Conservation (phyloP, 1,140 invertebrate species). For the Trichonephila clavata region DNA sequence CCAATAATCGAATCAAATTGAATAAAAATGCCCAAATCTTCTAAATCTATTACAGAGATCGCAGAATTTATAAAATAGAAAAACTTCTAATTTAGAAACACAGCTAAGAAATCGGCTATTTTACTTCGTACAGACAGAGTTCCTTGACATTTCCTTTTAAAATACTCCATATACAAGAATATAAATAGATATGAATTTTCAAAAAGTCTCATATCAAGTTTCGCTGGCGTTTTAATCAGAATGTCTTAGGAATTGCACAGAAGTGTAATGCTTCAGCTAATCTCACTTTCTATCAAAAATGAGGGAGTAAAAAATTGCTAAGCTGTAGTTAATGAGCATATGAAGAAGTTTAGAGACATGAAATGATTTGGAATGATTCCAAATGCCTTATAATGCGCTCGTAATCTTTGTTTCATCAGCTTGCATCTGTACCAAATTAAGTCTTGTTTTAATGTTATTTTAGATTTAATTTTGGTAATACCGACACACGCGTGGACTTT, state of each 20-base stretch:
- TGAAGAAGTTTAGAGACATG: conserved; percentile 23
- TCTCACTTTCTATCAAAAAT: conserved; percentile 28
- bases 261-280: neutral
- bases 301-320: conserved; percentile 22
- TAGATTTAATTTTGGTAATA: conserved; percentile 17
- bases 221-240: neutral
- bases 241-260: conserved; percentile 17
- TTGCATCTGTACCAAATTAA: conserved; percentile 9
- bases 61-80: no score
- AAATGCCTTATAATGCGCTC: conserved; percentile 45
- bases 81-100: no score
- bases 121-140: no score
- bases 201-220: neutral
- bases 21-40: no score
- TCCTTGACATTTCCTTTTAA: neutral
- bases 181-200: conserved; percentile 16
- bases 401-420: conserved; percentile 24
- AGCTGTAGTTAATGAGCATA: conserved; percentile 59
- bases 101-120: no score
- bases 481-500: neutral
- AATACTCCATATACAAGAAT: neutral
- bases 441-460: conserved; percentile 26
- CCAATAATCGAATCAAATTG: no score
- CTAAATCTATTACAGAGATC: no score
- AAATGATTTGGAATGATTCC: conserved; percentile 56